Conservation (phyloP, 2,797 vertebrate genomes). For the Selene dorsalis region DNA sequence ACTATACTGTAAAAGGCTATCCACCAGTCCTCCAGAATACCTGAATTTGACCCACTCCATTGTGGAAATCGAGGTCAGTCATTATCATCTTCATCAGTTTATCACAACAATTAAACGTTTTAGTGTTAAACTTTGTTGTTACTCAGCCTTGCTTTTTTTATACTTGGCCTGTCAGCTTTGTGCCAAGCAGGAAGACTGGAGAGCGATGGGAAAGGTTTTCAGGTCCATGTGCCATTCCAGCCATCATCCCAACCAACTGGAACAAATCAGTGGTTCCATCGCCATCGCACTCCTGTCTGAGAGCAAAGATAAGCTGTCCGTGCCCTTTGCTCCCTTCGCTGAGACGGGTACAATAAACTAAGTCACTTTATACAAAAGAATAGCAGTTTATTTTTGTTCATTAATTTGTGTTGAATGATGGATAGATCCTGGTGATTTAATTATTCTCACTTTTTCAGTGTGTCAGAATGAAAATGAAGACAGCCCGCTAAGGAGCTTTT, state of each 20-base stretch:
- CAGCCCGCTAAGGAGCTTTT: slow-evolving; percentile 77
- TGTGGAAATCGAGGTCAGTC: slow-evolving; percentile 81
- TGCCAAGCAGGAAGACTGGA: slow-evolving; percentile 90
- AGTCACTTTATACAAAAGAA: background rate
- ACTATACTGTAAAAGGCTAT: slow-evolving; percentile 42
- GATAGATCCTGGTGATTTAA: background rate
- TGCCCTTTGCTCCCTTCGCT: slow-evolving; percentile 91
- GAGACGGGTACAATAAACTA: slow-evolving; percentile 84
- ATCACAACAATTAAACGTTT: background rate
- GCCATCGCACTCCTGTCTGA: slow-evolving; percentile 85
- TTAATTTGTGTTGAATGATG: background rate
- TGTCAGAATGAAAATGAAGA: slow-evolving; percentile 71
- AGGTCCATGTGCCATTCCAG: slow-evolving; percentile 80
- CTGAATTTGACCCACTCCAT: slow-evolving; percentile 66
- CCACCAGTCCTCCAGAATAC: slow-evolving; percentile 49
- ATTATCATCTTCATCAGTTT: background rate
- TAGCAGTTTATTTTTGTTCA: background rate
- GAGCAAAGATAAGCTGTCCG: slow-evolving; percentile 80
- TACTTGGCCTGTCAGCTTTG: slow-evolving; percentile 83
- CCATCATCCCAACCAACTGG: slow-evolving; percentile 84
- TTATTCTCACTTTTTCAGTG: slow-evolving; percentile 65
- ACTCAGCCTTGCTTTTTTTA: slow-evolving; percentile 4
- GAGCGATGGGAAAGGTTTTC: slow-evolving; percentile 87
- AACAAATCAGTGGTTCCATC: slow-evolving; percentile 85
- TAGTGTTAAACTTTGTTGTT: background rate